Evolutionary conservation across 2,797 vertebrate species (phyloP).

Genomic region (Carcharodon carcharias): DNA sequence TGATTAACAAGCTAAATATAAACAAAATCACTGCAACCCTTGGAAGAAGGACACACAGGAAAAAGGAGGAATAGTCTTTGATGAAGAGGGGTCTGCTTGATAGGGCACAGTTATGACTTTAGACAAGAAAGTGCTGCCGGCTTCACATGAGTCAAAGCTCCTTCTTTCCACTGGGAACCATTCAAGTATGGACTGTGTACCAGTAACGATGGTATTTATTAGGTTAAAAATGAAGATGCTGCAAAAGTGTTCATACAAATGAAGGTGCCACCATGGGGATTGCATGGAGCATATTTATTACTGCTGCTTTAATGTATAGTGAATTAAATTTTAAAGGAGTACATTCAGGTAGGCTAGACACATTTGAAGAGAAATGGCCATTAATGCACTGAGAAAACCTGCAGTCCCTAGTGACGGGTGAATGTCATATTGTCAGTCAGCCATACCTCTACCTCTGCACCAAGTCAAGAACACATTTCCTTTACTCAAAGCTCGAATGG

Average conservation of each 20-base stretch:
- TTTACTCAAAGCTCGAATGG: slow-evolving; percentile 17
- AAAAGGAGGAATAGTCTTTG: not conserved
- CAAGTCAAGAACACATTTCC: slow-evolving; percentile 49
- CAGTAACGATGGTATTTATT: slow-evolving; percentile 9
- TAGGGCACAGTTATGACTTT: not conserved
- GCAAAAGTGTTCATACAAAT: slow-evolving; percentile 99
- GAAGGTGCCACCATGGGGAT: slow-evolving; percentile 91
- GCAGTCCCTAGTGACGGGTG: slow-evolving; percentile 61
- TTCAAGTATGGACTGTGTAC: not conserved
- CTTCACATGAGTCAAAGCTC: not conserved
- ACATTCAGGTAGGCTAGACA: slow-evolving; percentile 89
- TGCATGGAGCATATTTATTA: slow-evolving; percentile 90
- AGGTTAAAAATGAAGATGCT: slow-evolving; percentile 51
- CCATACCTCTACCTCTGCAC: slow-evolving; percentile 58
- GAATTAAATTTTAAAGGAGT: slow-evolving; percentile 99
- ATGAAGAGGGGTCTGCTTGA: not conserved
- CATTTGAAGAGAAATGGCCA: slow-evolving; percentile 79
- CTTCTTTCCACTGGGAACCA: not conserved
- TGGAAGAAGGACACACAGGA: not conserved
- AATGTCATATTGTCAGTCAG: slow-evolving; percentile 56
- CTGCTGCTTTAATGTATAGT: slow-evolving; percentile 89
- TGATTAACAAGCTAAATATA: not conserved
- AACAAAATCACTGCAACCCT: not conserved
- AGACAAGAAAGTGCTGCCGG: not conserved
- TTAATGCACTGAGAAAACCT: slow-evolving; percentile 73